Conservation (phyloP, 1,140 invertebrate genomes). For the Orius insidiosus region DNA sequence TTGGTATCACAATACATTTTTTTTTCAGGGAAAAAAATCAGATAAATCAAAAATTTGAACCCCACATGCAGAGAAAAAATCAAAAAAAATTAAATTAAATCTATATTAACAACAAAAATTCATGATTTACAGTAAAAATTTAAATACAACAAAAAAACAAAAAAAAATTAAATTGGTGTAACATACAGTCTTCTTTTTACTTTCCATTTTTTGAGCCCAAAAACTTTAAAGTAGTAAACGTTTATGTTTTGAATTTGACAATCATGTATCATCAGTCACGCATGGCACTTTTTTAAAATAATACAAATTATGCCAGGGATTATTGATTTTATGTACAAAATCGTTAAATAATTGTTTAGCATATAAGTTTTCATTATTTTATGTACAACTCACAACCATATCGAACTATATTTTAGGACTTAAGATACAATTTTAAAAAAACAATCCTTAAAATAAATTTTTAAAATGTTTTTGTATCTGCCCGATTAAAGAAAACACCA, state of each 20-base stretch:
- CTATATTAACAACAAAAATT: conserved; percentile 15
- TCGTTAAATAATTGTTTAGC: neutral
- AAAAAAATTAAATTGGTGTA: conserved; percentile 1
- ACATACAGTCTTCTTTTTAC: neutral
- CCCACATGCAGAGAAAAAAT: too few species aligned
- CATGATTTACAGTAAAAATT: conserved; percentile 11
- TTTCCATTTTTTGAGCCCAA: neutral
- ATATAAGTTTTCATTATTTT: too few species aligned
- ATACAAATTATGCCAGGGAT: conserved; percentile 5
- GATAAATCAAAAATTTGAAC: neutral
- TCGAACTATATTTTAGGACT: too few species aligned
- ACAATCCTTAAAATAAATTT: too few species aligned
- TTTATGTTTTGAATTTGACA: too few species aligned
- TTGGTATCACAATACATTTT: too few species aligned
- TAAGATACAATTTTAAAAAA: too few species aligned
- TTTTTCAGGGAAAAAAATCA: too few species aligned
- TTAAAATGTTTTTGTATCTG: too few species aligned
- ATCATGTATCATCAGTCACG: neutral
- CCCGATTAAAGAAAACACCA: too few species aligned
- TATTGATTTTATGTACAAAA: conserved; percentile 6
- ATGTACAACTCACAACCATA: too few species aligned
- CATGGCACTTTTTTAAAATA: conserved; percentile 6
- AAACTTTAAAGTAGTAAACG: neutral
- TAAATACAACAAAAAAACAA: conserved; percentile 9
- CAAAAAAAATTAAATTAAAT: conserved; percentile 14